Percentiles rank a stretch among this genome's conserved stretches.
Conservation (phyloP, 2,888 invertebrate species). For the Leistus spinibarbis region DNA sequence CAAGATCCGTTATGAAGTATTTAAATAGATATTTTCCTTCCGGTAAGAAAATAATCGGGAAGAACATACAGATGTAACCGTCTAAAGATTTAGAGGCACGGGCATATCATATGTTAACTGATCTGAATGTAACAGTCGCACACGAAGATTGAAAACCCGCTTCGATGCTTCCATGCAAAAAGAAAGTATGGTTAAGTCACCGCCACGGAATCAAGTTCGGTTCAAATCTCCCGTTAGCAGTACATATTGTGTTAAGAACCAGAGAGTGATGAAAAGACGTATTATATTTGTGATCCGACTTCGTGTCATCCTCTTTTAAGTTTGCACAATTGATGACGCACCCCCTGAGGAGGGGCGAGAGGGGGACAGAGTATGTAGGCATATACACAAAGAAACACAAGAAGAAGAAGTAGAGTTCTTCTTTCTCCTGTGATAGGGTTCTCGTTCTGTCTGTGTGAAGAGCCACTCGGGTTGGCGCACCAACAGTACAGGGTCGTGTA, state of each 20-base stretch:
- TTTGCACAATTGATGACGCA: slow-evolving; percentile 25
- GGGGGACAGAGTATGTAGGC: neutral
- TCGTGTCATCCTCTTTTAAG: slow-evolving; percentile 32
- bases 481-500: neutral
- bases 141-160: no score
- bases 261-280: neutral
- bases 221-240: neutral
- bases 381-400: slow-evolving; percentile 10
- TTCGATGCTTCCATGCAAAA: no score
- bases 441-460: neutral
- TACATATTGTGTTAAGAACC: neutral
- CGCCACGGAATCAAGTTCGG: no score
- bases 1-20: no score
- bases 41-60: no score
- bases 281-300: slow-evolving; percentile 21
- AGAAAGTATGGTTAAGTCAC: no score
- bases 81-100: no score
- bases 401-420: no score
- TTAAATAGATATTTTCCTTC: no score
- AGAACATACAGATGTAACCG: no score
- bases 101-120: no score
- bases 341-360: neutral
- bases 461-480: neutral
- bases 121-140: no score
- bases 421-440: neutral